Percentiles rank a stretch among this genome's conserved stretches.
phyloP scores from a whole-genome alignment of 2,888 invertebrate species.

The Archaeoteleia sp. region DNA sequence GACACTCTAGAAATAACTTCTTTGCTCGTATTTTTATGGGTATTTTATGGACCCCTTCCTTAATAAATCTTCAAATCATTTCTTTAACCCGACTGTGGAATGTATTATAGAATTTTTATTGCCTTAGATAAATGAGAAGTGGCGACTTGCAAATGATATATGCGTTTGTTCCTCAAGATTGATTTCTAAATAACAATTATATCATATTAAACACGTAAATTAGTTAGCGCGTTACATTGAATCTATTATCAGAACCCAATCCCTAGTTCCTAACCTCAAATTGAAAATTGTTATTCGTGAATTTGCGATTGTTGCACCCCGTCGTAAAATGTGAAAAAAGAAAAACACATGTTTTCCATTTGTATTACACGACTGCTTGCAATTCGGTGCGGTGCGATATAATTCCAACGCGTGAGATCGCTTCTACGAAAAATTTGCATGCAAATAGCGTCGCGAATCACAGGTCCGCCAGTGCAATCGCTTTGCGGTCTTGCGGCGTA shows the following conservation, averaged over 20 bases:
- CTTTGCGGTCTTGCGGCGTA: constrained; percentile 71
- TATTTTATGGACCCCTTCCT: constrained; percentile 44
- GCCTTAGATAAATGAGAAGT: constrained; percentile 31
- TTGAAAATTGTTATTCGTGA: too few species aligned
- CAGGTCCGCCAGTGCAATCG: constrained; percentile 61
- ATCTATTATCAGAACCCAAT: too few species aligned
- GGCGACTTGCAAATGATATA: constrained; percentile 43
- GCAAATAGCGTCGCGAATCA: constrained; percentile 70
- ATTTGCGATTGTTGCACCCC: too few species aligned
- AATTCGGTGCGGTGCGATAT: constrained; percentile 14
- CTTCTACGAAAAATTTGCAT: constrained; percentile 66
- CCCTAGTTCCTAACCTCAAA: too few species aligned
- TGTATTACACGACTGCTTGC: not conserved
- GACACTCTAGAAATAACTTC: constrained; percentile 26
- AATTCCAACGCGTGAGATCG: constrained; percentile 27
- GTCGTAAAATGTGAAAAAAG: constrained; percentile 28
- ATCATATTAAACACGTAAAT: too few species aligned
- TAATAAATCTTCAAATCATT: constrained; percentile 41
- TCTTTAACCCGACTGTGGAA: constrained; percentile 22
- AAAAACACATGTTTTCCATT: constrained; percentile 15
- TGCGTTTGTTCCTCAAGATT: constrained; percentile 16
- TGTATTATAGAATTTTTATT: constrained; percentile 40
- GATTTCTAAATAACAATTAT: constrained; percentile 27
- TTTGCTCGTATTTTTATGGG: constrained; percentile 23
- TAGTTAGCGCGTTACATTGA: too few species aligned